These are phyloP conservation scores for Microchrysa polita DNA, from an alignment of 2,888 invertebrate genomes.

Conservation along the genomic window DNA sequence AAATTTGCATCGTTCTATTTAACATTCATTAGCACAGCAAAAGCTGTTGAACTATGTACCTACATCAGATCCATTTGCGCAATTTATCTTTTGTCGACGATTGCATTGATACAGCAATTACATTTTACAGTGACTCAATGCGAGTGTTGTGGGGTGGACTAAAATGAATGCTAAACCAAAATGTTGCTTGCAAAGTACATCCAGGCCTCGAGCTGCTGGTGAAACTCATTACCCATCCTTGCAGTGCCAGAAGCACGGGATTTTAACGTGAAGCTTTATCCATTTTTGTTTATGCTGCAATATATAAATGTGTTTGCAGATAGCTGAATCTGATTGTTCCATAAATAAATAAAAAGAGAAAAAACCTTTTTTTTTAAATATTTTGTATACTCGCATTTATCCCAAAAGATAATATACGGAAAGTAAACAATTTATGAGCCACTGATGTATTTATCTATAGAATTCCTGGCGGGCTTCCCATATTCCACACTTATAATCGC, in stretches of 20 bases:
- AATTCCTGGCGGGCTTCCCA: not conserved
- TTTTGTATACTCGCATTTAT: not conserved
- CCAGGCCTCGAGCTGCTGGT: not conserved
- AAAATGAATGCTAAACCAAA: slow-evolving; percentile 21
- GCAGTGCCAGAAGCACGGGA: too few relatives aligned
- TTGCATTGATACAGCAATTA: slow-evolving; percentile 31
- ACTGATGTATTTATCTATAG: slow-evolving; percentile 27
- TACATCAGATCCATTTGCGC: not conserved
- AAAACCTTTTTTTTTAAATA: not conserved
- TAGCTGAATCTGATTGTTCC: not conserved
- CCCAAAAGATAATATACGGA: not conserved
- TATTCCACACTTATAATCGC: not conserved
- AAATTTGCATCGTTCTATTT: not conserved
- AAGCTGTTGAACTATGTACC: not conserved
- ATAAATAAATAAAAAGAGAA: not conserved
- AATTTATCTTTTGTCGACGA: slow-evolving; percentile 12
- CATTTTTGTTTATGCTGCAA: not conserved
- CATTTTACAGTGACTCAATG: slow-evolving; percentile 8
- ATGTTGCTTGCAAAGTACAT: not conserved
- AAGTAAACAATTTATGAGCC: slow-evolving; percentile 17
- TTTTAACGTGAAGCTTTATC: too few relatives aligned
- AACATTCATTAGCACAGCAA: not conserved
- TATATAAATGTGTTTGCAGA: not conserved
- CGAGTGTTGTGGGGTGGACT: too few relatives aligned
- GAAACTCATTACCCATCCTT: too few relatives aligned